Base-by-base conservation (phyloP, 2,113 vertebrate genomes). In the Carassius carassius region DNA sequence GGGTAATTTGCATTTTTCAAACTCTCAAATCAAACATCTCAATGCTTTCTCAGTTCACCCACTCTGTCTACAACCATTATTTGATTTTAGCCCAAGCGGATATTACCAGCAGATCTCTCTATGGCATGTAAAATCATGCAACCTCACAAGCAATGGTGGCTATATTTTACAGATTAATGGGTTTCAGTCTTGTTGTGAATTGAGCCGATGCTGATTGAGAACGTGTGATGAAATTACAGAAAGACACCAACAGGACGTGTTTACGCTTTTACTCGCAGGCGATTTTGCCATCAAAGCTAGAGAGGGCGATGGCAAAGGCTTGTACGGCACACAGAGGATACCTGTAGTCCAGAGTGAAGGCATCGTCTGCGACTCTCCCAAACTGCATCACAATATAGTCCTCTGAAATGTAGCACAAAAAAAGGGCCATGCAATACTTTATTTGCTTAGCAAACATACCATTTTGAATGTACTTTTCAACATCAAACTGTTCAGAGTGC, bases 361-460 rank as follows among this genome's bases (percentile, higher is more conserved):
- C 95, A 8, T 99, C 98, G 0, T 99, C 98, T 0, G 97, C 97
- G 89, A 99, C 95, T 0, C 98, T 95, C 21, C 98, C 98, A 6
- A 99, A 99, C 93, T 99, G 98, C 96, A 99, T 96, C 92, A 99
- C 96, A 5, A 99, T 97, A 91, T 99, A 99, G 90, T 94, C 94
- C 90, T 91, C 98, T 99, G 92, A 14, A 88, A 88, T 49, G 72
- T 3, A 72, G 29, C 23, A 25, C 14, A 78, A 14, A 23, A 23
- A 37, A 23, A 41, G 12, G 17, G 35, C 19, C 67, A 19, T 37
- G 32, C 3, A 19, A 11, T 37, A 8, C 3, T 9, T 4, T 2
- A 37, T 41, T 16, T 5, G 49, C 49, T 51, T 16, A 16, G 49
- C 49, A 51, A 16, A 51, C 49, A 51, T 51, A 51, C 13, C 49